Evolutionary conservation across 2,797 vertebrate species (phyloP), one percentile per base, ranked within the genome.

Genomic region (Arrhamphus sclerolepis): DNA sequence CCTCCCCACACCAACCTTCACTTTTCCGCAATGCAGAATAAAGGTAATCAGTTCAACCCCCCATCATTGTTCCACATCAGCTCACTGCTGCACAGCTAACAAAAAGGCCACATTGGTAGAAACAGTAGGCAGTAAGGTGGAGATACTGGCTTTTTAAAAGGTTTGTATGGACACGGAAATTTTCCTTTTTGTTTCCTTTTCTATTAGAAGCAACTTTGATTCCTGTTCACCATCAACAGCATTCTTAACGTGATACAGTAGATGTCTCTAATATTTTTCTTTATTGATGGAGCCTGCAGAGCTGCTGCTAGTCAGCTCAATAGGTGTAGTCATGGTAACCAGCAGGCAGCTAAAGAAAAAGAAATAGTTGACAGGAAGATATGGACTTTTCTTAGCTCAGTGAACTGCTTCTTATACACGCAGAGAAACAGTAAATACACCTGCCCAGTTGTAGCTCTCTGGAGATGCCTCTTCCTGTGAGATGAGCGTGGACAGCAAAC

Each of bases 311-410:
- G 66, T 55, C 53, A 41, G 62, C 74, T 60, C 63, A 65, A 71
- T 59, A 72, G 62, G 61, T 16, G 87, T 89, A 78, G 87, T 84
- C 89, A 89, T 89, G 86, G 89, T 70, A 87, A 89, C 89, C 76
- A 48, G 59, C 69, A 62, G 81, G 74, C 57, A 8, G 81, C 70
- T 67, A 52, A 66, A 82, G 71, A 31, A 31, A 53, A 84, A 74
- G 66, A 73, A 40, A 70, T 66, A 55, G 68, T 74, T 81, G 76
- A 85, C 65, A 61, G 66, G 70, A 70, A 80, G 73, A 81, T 75
- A 76, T 74, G 61, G 81, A 84, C 69, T 74, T 70, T 62, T 52
- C 70, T 44, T 29, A 77, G 81, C 80, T 69, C 63, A 44, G 54
- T 64, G 60, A 18, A 46, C 29, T 41, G 54, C 56, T 75, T 29